Base-by-base conservation (phyloP, 2,888 invertebrate genomes). In the Cerceris ruficornis region DNA sequence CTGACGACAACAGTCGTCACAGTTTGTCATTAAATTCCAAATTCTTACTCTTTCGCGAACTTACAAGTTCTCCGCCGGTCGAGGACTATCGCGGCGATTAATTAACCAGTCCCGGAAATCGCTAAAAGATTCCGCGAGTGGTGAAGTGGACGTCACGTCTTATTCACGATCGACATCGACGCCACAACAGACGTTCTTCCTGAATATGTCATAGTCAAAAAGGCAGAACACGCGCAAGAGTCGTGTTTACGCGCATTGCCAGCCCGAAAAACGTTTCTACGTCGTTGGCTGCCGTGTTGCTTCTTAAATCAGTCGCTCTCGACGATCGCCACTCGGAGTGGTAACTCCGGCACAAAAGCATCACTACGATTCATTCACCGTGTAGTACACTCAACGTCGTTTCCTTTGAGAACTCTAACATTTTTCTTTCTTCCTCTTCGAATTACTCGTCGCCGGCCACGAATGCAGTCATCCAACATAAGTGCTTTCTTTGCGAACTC, bases 171-270 rank as follows among this genome's bases (percentile, higher is more conserved):
- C n/a, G n/a, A n/a, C n/a, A n/a, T n/a, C n/a, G n/a, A n/a, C n/a
- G n/a, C n/a, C n/a, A n/a, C n/a, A n/a, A n/a, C n/a, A n/a, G n/a
- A n/a, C n/a, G 61, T 69, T 71, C 67, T 77, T 73, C 57, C 61
- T 80, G 77, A 77, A 83, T 82, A 77, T 70, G 80, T 77, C 81
- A 81, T 61, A 66, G 69, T 62, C 77, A 67, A 74, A 71, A 41
- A 42, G 49, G 57, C 57, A 14, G 55, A 41, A 41, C 42, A 42
- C 52, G 66, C 50, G 70, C 46, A 59, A 55, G 49, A 41, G 28
- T 42, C 41, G 14, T 61, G 50, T 57, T 68, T 68, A 61, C 11
- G 49, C 41, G 6, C 15, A n/a, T 5, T 15, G 6, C 11, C 15
- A 49, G 42, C 17, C 52, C 39, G 28, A 14, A 43, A 28, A 17